Conservation (phyloP, 2,888 invertebrate species). For the Campoletis raptor region DNA sequence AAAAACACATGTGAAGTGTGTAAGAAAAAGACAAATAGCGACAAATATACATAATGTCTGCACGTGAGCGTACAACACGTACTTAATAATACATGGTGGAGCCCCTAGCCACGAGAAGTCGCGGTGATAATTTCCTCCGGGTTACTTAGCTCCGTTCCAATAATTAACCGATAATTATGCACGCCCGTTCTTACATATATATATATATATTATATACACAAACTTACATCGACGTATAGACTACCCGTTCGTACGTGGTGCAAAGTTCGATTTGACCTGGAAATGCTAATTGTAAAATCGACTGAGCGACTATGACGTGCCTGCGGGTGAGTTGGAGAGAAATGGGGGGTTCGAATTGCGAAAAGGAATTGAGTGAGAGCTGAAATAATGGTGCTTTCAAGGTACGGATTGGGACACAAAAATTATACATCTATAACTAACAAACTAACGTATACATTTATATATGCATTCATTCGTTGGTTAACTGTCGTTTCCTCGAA, state of each 20-base stretch:
- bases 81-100: conserved; percentile 57
- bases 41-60: neutral
- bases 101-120: conserved; percentile 70
- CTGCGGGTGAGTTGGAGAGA: conserved; percentile 30
- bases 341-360: conserved; percentile 34
- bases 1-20: neutral
- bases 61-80: conserved; percentile 6
- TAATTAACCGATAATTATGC: conserved; percentile 84
- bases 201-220: conserved; percentile 47
- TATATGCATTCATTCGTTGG: conserved; percentile 15
- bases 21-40: conserved; percentile 11
- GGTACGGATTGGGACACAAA: conserved; percentile 22
- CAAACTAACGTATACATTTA: neutral
- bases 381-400: conserved; percentile 54
- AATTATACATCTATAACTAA: neutral
- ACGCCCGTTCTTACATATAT: conserved; percentile 71
- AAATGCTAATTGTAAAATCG: conserved; percentile 83
- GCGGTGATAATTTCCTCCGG: conserved; percentile 81
- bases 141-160: conserved; percentile 83
- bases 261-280: conserved; percentile 78
- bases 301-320: conserved; percentile 57
- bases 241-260: conserved; percentile 41
- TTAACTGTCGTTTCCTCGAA: neutral
- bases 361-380: conserved; percentile 39
- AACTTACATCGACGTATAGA: conserved; percentile 65